These are phyloP conservation scores for Mesoclemmys tuberculata DNA, from an alignment of 2,113 vertebrate species.

Conservation along the genomic window DNA sequence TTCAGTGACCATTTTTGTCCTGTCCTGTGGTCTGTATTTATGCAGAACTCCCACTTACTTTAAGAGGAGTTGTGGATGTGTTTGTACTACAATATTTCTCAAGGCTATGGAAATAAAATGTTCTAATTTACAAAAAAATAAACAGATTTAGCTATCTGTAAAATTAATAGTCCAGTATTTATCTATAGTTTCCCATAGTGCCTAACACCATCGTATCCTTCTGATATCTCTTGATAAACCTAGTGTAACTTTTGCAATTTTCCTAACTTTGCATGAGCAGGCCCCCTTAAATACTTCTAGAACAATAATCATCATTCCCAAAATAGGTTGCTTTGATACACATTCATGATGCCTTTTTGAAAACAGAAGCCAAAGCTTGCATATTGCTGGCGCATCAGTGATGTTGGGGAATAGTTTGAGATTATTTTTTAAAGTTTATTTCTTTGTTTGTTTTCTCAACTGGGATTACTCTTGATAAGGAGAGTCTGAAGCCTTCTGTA, in stretches of 20 bases:
- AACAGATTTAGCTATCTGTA: not conserved
- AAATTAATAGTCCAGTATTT: not conserved
- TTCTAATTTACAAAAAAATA: no score
- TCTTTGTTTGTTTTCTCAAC: slow-evolving; percentile 9
- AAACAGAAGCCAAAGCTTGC: slow-evolving; percentile 27
- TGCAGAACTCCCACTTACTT: not conserved
- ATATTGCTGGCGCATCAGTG: not conserved
- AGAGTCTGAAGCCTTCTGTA: slow-evolving; percentile 20
- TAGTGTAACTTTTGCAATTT: slow-evolving; percentile 12
- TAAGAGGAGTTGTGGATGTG: not conserved
- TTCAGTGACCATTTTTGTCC: not conserved
- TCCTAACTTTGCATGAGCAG: not conserved
- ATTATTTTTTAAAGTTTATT: not conserved
- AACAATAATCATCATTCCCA: slow-evolving; percentile 6
- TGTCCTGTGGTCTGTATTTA: not conserved
- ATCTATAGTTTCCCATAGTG: not conserved
- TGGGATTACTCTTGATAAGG: slow-evolving; percentile 15
- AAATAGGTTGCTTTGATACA: slow-evolving; percentile 15
- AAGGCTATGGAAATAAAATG: not conserved
- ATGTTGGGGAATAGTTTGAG: not conserved
- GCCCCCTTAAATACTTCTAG: not conserved
- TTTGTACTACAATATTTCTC: not conserved
- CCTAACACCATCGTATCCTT: not conserved
- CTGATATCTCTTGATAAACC: not conserved
- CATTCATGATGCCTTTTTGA: not conserved